Evolutionary conservation across 92 coral and sea anemone genomes (phyloP).

Genomic region (Umimayanthus kanabou): DNA sequence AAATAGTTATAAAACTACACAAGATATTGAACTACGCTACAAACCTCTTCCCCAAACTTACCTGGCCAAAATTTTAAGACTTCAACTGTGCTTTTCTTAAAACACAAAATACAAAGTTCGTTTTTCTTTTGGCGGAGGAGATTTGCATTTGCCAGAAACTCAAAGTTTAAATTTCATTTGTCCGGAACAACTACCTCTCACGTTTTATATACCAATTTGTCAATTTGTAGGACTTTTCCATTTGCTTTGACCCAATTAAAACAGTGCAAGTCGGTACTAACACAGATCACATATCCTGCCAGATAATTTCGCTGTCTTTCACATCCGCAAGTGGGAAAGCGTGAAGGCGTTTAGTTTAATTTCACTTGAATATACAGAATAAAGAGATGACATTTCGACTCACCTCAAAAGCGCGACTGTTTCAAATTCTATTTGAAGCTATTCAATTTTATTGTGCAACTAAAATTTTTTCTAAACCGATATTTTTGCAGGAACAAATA

Average conservation of each 20-base stretch:
- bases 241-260: neutral
- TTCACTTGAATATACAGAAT: neutral
- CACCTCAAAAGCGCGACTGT: neutral
- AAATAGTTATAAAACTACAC: neutral
- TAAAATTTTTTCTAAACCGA: neutral
- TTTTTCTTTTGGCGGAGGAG: neutral
- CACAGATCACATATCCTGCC: neutral
- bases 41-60: neutral
- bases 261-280: neutral
- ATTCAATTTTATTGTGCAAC: neutral
- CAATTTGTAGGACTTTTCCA: neutral
- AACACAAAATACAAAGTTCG: neutral
- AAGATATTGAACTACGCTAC: too few species aligned
- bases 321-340: neutral
- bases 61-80: neutral
- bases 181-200: neutral
- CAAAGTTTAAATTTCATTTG: neutral
- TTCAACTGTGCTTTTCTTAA: neutral
- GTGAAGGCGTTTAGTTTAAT: neutral
- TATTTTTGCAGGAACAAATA: neutral
- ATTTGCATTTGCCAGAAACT: neutral
- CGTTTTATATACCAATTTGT: neutral
- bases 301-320: neutral
- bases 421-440: neutral
- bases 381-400: neutral